Evolutionary conservation across 2,113 vertebrate species (phyloP).

Genomic region (Vireo altiloquus): DNA sequence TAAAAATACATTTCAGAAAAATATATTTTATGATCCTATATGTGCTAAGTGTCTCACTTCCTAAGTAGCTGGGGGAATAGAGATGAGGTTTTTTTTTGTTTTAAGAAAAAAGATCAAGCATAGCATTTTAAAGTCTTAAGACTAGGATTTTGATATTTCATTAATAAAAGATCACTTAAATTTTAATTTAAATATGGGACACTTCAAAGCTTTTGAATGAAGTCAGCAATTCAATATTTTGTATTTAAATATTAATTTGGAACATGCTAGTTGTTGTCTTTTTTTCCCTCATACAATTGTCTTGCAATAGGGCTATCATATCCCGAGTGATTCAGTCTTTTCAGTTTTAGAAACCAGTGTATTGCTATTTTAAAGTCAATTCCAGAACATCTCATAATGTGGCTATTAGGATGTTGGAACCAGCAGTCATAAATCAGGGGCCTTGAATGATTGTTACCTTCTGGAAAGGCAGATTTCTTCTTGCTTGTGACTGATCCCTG

Average conservation of each 20-base stretch:
- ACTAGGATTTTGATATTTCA: neutral
- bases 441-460: neutral
- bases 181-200: conserved; percentile 45
- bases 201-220: conserved; percentile 51
- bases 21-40: too few relatives aligned
- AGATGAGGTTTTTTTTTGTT: neutral
- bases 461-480: neutral
- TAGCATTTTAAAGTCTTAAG: neutral
- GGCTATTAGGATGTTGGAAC: neutral
- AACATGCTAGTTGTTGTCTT: conserved; percentile 34
- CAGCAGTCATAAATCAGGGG: neutral
- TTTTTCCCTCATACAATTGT: conserved; percentile 26
- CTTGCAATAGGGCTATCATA: neutral
- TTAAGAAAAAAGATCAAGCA: neutral
- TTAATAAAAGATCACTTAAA: conserved; percentile 40
- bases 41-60: too few relatives aligned
- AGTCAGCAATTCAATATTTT: conserved; percentile 1
- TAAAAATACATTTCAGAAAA: too few relatives aligned
- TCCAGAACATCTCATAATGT: neutral
- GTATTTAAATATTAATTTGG: neutral
- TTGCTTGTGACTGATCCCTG: neutral
- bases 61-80: too few relatives aligned
- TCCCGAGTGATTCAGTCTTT: neutral
- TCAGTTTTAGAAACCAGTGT: neutral
- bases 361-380: neutral